These are phyloP conservation scores for Cercopithecus neglectus DNA, from an alignment of 2,797 vertebrate genomes.

Conservation along the genomic window DNA sequence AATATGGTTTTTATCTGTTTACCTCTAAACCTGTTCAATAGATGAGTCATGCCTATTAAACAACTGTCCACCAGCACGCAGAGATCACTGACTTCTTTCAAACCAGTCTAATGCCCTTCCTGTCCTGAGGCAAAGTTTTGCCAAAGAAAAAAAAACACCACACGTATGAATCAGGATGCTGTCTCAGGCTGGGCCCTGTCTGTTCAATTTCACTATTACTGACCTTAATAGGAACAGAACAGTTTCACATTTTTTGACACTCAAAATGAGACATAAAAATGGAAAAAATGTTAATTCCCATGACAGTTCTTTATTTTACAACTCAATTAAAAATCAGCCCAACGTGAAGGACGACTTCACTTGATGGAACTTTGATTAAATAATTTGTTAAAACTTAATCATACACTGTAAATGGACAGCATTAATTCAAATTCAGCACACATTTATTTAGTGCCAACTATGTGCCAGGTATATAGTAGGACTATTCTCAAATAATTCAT, in stretches of 20 bases:
- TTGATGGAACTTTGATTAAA: background rate
- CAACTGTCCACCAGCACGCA: slow-evolving; percentile 36
- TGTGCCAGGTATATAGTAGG: background rate
- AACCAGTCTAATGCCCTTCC: slow-evolving; percentile 69
- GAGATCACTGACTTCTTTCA: slow-evolving; percentile 73
- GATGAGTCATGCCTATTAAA: slow-evolving; percentile 72
- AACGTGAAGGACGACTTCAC: background rate
- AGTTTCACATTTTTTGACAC: background rate
- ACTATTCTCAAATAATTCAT: background rate
- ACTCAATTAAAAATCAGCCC: slow-evolving; percentile 8
- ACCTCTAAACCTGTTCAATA: slow-evolving; percentile 67
- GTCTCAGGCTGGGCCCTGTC: slow-evolving; percentile 49
- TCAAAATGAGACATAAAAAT: slow-evolving; percentile 46
- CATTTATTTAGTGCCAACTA: background rate
- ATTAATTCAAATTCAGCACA: background rate
- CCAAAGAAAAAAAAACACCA: slow-evolving; percentile 55
- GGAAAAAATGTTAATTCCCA: background rate
- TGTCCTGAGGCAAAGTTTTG: slow-evolving; percentile 58
- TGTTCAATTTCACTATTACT: background rate
- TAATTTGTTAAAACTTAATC: background rate
- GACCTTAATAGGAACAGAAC: background rate
- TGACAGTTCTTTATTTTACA: background rate
- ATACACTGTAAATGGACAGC: background rate
- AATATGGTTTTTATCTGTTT: slow-evolving; percentile 52
- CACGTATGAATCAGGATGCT: slow-evolving; percentile 69